A percentile compares a stretch with the other conserved stretches of the same genome.
Conservation (phyloP, 2,113 vertebrate species). For the Brienomyrus longianalis region DNA sequence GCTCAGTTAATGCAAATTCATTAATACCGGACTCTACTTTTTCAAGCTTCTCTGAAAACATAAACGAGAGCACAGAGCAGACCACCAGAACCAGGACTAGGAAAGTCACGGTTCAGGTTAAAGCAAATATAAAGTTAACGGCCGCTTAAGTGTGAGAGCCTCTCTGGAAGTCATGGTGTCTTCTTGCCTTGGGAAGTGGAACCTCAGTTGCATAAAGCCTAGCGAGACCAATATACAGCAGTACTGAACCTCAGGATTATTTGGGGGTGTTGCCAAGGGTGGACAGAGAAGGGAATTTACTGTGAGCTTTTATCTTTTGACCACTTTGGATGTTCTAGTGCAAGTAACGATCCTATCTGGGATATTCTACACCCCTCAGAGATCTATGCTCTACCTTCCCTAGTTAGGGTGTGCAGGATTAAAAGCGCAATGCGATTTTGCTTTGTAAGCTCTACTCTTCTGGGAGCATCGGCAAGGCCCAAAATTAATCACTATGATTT, state of each 20-base stretch:
- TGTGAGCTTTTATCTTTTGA: neutral
- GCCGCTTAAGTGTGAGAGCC: neutral
- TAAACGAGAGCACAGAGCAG: neutral
- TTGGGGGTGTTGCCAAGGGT: neutral
- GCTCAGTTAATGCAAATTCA: neutral
- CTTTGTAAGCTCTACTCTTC: neutral
- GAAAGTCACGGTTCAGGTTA: neutral
- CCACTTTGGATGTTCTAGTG: neutral
- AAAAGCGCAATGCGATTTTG: neutral
- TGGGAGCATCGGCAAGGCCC: neutral
- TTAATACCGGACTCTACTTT: neutral
- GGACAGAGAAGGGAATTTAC: neutral
- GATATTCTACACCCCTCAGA: neutral
- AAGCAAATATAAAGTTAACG: neutral
- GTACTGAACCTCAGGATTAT: neutral
- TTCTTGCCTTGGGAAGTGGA: neutral
- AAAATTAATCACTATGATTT: neutral
- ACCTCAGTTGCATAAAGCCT: neutral
- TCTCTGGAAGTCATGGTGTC: neutral
- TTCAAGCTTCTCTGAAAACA: neutral
- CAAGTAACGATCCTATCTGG: neutral
- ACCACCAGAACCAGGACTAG: neutral
- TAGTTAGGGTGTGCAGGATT: neutral
- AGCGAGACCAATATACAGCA: neutral
- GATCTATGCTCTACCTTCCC: neutral